phyloP scores from a whole-genome alignment of 2,888 invertebrate genomes.

The Drosophila diplacantha region DNA sequence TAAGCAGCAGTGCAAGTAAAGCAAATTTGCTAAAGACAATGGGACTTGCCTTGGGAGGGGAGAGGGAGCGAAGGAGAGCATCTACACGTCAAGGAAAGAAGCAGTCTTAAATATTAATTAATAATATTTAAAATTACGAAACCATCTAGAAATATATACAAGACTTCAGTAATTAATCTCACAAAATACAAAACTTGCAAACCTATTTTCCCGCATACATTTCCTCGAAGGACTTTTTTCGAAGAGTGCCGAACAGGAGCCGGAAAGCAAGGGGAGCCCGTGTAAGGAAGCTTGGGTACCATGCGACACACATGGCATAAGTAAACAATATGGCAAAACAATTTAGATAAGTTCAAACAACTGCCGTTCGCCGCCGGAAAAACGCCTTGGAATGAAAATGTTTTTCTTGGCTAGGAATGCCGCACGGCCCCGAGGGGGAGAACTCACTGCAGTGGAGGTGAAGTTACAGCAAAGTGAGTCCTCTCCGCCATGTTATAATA shows the following conservation, averaged over 20 bases:
- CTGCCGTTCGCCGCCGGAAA: constrained; percentile 40
- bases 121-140: too few species aligned
- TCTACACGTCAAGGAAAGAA: neutral
- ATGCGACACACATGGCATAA: constrained; percentile 68
- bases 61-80: neutral
- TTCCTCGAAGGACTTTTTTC: neutral
- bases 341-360: constrained; percentile 73
- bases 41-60: constrained; percentile 29
- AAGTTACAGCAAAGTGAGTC: constrained; percentile 17
- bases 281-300: too few species aligned
- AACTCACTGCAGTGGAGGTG: neutral
- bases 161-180: neutral
- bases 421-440: constrained; percentile 38
- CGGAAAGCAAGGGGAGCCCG: neutral
- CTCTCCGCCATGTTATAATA: constrained; percentile 23
- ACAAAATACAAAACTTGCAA: neutral
- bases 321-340: constrained; percentile 73
- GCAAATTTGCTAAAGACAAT: constrained; percentile 70
- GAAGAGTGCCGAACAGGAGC: neutral
- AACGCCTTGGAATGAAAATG: constrained; percentile 68
- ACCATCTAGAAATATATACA: neutral
- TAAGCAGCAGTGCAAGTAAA: constrained; percentile 61
- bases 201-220: neutral
- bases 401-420: constrained; percentile 65
- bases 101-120: too few species aligned